Conservation (phyloP, 2,113 vertebrate species). For the Pycnonotus jocosus region DNA sequence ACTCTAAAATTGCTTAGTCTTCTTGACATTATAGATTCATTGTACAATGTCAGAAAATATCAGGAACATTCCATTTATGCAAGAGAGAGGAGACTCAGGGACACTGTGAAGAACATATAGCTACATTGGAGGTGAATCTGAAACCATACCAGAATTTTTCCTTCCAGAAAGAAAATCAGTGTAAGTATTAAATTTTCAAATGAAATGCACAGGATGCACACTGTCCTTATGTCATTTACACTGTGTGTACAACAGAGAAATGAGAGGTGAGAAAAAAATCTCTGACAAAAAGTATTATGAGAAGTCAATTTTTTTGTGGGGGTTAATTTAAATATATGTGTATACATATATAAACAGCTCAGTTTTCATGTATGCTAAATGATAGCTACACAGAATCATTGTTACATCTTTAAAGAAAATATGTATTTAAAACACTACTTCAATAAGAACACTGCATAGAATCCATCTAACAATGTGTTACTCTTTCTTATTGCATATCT, state of each 20-base stretch:
- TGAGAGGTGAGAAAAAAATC: background rate
- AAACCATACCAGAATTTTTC: background rate
- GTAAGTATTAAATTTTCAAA: background rate
- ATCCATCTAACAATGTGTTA: background rate
- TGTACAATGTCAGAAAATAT: conserved; percentile 14
- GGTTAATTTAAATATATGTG: background rate
- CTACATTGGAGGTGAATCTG: background rate
- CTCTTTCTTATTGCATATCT: background rate
- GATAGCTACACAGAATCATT: background rate
- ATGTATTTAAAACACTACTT: background rate
- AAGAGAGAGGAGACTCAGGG: background rate
- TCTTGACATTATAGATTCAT: background rate
- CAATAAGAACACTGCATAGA: background rate
- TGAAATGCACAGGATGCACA: background rate
- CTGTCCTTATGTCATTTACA: background rate
- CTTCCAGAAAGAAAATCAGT: background rate
- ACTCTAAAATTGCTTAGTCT: conserved; percentile 2
- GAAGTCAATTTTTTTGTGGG: background rate
- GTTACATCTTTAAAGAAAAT: background rate
- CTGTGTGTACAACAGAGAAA: background rate
- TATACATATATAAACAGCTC: background rate
- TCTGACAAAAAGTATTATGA: background rate
- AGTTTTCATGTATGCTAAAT: background rate
- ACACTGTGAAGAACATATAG: background rate
- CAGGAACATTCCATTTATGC: background rate